These are phyloP conservation scores for Trinectes maculatus DNA, from an alignment of 2,113 vertebrate species.

Conservation along the genomic window DNA sequence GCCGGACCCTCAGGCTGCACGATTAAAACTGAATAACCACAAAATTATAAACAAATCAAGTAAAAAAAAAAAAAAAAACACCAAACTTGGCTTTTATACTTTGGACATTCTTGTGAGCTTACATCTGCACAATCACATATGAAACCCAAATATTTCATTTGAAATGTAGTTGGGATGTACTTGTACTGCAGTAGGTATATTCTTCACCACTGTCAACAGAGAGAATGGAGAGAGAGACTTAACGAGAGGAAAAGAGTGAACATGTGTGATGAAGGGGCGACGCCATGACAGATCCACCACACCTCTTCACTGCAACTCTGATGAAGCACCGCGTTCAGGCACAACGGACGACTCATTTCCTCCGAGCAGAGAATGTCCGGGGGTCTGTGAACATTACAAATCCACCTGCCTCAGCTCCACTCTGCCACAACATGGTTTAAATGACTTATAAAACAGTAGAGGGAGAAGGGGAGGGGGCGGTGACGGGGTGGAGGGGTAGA, in stretches of 20 bases:
- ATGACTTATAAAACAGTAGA: conserved; percentile 43
- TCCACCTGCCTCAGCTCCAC: conserved; percentile 47
- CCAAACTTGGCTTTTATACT: neutral
- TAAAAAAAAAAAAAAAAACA: conserved; percentile 10
- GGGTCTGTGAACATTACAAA: conserved; percentile 45
- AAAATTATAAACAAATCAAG: conserved; percentile 1
- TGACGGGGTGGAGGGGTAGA: conserved; percentile 5
- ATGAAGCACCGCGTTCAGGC: conserved; percentile 38
- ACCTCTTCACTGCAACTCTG: conserved; percentile 16
- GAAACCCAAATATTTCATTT: neutral
- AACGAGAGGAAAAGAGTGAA: conserved; percentile 7
- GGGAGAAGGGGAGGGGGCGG: conserved; percentile 15
- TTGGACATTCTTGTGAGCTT: neutral
- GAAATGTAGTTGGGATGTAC: neutral
- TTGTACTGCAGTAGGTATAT: too few relatives aligned
- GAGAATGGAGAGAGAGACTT: conserved; percentile 5
- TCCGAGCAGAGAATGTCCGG: conserved; percentile 39
- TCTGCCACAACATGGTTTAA: conserved; percentile 52
- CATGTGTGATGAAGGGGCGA: conserved; percentile 17
- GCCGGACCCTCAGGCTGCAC: conserved; percentile 16
- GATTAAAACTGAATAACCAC: conserved; percentile 24
- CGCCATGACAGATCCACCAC: conserved; percentile 16
- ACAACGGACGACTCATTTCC: conserved; percentile 63
- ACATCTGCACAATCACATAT: neutral
- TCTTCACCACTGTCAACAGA: conserved; percentile 46